phyloP scores from a whole-genome alignment of 2,797 vertebrate genomes.

The Spinus pinus region DNA sequence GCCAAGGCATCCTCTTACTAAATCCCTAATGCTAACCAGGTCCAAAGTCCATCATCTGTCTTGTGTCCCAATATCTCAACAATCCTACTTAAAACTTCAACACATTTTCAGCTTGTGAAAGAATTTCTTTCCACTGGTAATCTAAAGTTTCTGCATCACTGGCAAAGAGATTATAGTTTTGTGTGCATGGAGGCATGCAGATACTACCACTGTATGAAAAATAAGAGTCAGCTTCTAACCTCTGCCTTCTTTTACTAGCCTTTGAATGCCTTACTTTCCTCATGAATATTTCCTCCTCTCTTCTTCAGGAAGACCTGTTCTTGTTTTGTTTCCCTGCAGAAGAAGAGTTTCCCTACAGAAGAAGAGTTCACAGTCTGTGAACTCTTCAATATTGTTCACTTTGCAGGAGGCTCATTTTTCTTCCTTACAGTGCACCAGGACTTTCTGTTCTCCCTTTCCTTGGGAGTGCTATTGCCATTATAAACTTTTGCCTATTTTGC shows the following conservation, averaged over 20 bases:
- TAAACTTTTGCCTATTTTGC: background rate
- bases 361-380: background rate
- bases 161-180: background rate
- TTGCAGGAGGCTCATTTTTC: background rate
- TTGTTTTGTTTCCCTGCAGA: background rate
- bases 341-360: background rate
- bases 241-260: background rate
- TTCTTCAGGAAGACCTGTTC: background rate
- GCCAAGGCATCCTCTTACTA: background rate
- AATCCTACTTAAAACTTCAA: background rate
- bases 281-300: background rate
- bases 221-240: background rate
- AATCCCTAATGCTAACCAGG: background rate
- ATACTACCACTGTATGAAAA: background rate
- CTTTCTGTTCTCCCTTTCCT: background rate
- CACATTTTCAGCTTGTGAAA: background rate
- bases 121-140: background rate
- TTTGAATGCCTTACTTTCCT: background rate
- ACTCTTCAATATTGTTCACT: background rate
- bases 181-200: rapidly evolving
- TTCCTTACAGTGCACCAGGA: background rate
- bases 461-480: background rate
- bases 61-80: background rate
- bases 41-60: background rate
- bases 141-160: background rate